phyloP scores from a whole-genome alignment of 2,888 invertebrate species.

The Dynastes maya region DNA sequence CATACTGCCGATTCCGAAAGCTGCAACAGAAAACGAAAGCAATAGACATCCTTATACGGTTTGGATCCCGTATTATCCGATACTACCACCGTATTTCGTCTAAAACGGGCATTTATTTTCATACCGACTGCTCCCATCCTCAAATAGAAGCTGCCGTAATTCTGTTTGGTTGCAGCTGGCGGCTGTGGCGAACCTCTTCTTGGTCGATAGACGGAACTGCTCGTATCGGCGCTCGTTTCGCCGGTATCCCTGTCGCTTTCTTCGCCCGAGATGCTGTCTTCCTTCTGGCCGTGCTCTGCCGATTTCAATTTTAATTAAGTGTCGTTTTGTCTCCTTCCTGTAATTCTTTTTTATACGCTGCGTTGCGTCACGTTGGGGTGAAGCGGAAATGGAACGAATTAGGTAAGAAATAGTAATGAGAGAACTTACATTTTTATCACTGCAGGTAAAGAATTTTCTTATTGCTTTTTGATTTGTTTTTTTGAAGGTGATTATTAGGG shows the following conservation, averaged over 20 bases:
- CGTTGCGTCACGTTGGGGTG: not conserved
- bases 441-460: not conserved
- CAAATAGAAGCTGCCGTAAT: slow-evolving; percentile 94
- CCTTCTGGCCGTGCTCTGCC: slow-evolving; percentile 53
- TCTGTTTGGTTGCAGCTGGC: slow-evolving; percentile 73
- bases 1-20: slow-evolving; percentile 97
- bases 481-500: too few relatives aligned
- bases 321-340: not conserved
- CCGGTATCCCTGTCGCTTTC: slow-evolving; percentile 69
- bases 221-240: slow-evolving; percentile 64
- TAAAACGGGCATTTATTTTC: slow-evolving; percentile 35
- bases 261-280: slow-evolving; percentile 72
- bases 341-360: too few relatives aligned
- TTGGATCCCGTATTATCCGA: not conserved
- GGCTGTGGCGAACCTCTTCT: slow-evolving; percentile 68
- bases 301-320: slow-evolving; percentile 41
- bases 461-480: too few relatives aligned
- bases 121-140: slow-evolving; percentile 94
- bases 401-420: slow-evolving; percentile 1
- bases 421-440: not conserved
- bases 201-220: slow-evolving; percentile 63
- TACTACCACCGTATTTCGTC: not conserved
- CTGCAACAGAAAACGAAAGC: slow-evolving; percentile 72
- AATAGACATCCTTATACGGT: slow-evolving; percentile 7
- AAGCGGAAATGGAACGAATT: not conserved